A percentile compares a stretch with the other conserved stretches of the same genome.
Evolutionary conservation across 2,113 vertebrate genomes (phyloP).

Genomic region (Clinocottus analis): DNA sequence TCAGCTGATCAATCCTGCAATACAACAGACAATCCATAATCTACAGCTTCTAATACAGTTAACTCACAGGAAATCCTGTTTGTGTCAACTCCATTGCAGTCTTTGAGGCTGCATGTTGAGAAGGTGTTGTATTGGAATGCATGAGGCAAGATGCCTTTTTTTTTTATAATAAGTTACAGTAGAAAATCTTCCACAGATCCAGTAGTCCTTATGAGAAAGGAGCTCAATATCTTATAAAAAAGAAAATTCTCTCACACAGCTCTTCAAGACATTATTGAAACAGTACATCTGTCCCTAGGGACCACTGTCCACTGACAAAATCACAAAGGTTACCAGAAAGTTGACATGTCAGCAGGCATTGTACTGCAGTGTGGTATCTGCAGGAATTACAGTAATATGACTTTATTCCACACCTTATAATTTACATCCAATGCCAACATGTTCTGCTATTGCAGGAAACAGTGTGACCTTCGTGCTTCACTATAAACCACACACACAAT

Average conservation of each 20-base stretch:
- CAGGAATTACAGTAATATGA: not conserved
- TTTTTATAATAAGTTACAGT: too few relatives aligned
- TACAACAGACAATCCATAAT: not conserved
- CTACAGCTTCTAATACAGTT: not conserved
- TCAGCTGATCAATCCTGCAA: not conserved
- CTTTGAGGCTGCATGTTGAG: not conserved
- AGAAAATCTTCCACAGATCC: not conserved
- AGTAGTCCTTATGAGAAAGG: not conserved
- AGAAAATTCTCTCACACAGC: not conserved
- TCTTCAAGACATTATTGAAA: slow-evolving; percentile 12
- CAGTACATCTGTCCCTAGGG: not conserved
- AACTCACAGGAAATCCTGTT: not conserved
- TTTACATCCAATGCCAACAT: too few relatives aligned
- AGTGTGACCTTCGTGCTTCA: too few relatives aligned
- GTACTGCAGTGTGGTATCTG: not conserved
- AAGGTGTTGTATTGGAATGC: not conserved
- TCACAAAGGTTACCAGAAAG: not conserved
- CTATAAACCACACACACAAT: not conserved
- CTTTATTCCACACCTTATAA: too few relatives aligned
- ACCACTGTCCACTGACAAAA: not conserved
- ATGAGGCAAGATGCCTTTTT: not conserved
- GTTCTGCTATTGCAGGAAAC: too few relatives aligned
- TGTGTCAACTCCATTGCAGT: not conserved
- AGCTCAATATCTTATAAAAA: not conserved
- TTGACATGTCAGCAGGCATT: slow-evolving; percentile 10